These are phyloP conservation scores for Rhynchonycteris naso DNA, from an alignment of 2,797 vertebrate species.

Conservation along the genomic window DNA sequence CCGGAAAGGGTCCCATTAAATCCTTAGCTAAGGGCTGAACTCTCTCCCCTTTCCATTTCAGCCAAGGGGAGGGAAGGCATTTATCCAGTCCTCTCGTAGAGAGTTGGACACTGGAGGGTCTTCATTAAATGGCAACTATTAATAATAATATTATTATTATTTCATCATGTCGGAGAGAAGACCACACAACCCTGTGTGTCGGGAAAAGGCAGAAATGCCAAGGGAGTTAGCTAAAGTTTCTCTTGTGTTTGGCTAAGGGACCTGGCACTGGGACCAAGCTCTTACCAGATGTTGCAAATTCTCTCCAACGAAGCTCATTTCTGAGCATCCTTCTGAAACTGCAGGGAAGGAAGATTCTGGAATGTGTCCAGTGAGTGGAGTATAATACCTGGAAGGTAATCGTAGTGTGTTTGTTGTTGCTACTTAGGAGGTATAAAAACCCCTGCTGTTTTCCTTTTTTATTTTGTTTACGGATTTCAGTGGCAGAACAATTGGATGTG, in stretches of 20 bases:
- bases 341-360: not conserved
- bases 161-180: not conserved
- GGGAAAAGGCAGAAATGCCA: not conserved
- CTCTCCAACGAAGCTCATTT: not conserved
- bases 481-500: not conserved
- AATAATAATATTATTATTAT: not conserved
- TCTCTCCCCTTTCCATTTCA: not conserved
- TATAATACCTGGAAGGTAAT: not conserved
- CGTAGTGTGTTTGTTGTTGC: not conserved
- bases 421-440: not conserved
- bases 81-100: not conserved
- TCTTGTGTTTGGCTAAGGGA: no score
- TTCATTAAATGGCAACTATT: not conserved
- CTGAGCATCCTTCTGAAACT: not conserved
- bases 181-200: fast-evolving
- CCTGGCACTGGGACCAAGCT: not conserved
- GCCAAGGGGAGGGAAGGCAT: not conserved
- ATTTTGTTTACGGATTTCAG: not conserved
- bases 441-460: not conserved
- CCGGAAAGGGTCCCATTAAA: not conserved
- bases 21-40: not conserved
- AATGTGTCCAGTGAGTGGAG: not conserved
- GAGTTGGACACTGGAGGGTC: not conserved
- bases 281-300: not conserved
- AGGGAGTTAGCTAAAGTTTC: no score